Evolutionary conservation across 2,797 vertebrate species (phyloP), one percentile per base, ranked within the genome.

Genomic region (Eulemur rubriventer): DNA sequence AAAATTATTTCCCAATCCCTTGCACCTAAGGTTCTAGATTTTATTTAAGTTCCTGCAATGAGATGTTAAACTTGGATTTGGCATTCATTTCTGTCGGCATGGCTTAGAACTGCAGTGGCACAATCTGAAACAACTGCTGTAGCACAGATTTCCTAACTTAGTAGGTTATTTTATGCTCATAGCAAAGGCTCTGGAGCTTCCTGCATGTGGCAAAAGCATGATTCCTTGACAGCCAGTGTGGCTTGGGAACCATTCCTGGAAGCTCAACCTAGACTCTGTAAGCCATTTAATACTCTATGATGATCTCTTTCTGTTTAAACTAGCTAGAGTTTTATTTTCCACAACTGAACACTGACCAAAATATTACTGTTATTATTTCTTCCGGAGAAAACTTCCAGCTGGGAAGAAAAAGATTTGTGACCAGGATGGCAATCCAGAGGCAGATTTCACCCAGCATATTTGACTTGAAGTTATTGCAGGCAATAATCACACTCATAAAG

Each of bases 241-340:
- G 18, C 65, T 85, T 75, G 72, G 70, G 35, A 95, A 89, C 35
- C 72, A 86, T 82, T 93, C 46, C 86, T 50, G n/a, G 65, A 95
- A 93, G 35, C 30, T 63, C 89, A 89, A 41, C 22, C 28, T 75
- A 28, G 6, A 91, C 46, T 75, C 73, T 93, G 24, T 82, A 69
- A 92, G 41, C 30, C 75, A 85, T 78, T 86, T 76, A 91, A 76
- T 43, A 87, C 6, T 88, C 48, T 14, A 2, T 82, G 7, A 89
- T 83, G 87, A 83, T 35, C n/a, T 83, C 75, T 89, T 88, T 82
- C 35, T 89, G 28, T 43, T 95, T 94, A 95, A 48, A 95, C 48
- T 50, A 80, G 7, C 41, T 61, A 55, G 7, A 93, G 14, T 89
- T 91, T 95, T 79, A 94, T 46, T 79, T 57, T 85, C 72, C 35